Base-by-base conservation (phyloP, 2,888 invertebrate genomes). In the Strigamia transsilvanica region DNA sequence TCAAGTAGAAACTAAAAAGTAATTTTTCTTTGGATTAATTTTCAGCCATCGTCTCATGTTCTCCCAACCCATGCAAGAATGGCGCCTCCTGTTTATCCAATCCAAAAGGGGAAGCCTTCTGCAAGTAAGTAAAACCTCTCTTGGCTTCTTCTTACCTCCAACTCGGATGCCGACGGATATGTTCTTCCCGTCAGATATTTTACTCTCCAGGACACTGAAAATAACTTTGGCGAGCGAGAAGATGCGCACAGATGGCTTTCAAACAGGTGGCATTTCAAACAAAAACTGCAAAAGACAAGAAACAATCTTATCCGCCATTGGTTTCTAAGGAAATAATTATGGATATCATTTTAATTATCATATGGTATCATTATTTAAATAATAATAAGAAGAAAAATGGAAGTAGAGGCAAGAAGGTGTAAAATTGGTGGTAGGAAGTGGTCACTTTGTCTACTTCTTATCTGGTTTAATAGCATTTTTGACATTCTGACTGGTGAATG, bases 51-150 rank as follows among this genome's bases (percentile, higher is more conserved):
- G 91, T 93, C 85, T 95, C 96, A 86, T 96, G 96, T 89, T 93
- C 94, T 84, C 95, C 95, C 85, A 95, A 93, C 88, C 96, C 94
- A 27, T 97, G 97, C 90, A 94, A 94, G 88, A 95, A 97, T 90
- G 93, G 93, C 85, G 97, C 96, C 85, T 91, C 92, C 84, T 97
- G 97, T 89, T 90, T 94, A 73, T 92, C 94, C 66, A 85, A 84
- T 79, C 83, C 84, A 13, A 84, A 85, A 84, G 85, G 85, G 61
- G 85, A 85, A 82, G 83, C 85, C 21, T 84, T 83, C 73, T 85
- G 85, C 85, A 85, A 85, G 85, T 85, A 85, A 85, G 85, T 85
- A 79, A 42, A 73, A 32, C 73, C 27, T 73, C 73, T 27, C 23
- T 27, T 73, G 32, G 73, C 73, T 73, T 73, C 73, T 27, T 73